Percentiles rank a stretch among this genome's conserved stretches.
Conservation (phyloP, 2,797 vertebrate species). For the Lutjanus argentimaculatus region DNA sequence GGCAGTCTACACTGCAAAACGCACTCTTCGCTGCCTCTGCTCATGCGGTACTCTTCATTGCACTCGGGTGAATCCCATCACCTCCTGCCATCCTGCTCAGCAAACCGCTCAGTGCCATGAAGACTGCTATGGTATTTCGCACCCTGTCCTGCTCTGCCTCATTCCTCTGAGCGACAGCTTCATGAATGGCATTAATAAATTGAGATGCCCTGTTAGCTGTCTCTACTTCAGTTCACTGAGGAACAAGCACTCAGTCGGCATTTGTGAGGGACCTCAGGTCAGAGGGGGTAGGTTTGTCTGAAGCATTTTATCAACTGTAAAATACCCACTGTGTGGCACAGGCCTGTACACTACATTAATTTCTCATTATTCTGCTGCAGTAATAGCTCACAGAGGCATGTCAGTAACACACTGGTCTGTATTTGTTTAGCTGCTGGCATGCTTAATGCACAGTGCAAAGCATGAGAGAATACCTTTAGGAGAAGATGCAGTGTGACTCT, state of each 20-base stretch:
- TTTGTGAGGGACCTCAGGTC: slow-evolving; percentile 49
- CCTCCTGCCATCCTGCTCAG: slow-evolving; percentile 67
- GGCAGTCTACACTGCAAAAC: slow-evolving; percentile 28
- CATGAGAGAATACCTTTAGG: background rate
- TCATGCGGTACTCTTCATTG: slow-evolving; percentile 56
- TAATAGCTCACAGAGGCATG: slow-evolving; percentile 18
- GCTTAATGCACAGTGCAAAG: background rate
- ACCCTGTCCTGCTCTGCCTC: slow-evolving; percentile 57
- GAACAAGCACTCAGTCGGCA: slow-evolving; percentile 41
- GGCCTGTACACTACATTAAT: slow-evolving; percentile 26
- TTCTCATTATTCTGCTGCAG: slow-evolving; percentile 38
- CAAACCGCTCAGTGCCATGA: slow-evolving; percentile 62
- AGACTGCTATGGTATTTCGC: slow-evolving; percentile 72
- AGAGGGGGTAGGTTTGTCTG: slow-evolving; percentile 45
- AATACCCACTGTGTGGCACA: slow-evolving; percentile 30
- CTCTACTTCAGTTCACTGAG: slow-evolving; percentile 64
- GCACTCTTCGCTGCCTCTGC: slow-evolving; percentile 24
- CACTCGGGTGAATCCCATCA: slow-evolving; percentile 67
- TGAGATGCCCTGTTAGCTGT: slow-evolving; percentile 57
- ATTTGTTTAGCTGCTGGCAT: slow-evolving; percentile 1
- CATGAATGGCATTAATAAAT: slow-evolving; percentile 82
- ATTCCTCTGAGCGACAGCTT: slow-evolving; percentile 79
- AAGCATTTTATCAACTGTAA: slow-evolving; percentile 52
- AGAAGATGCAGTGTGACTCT: background rate
- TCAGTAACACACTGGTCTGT: slow-evolving; percentile 16